Percentiles rank a stretch among this genome's conserved stretches.
Evolutionary conservation across 2,888 invertebrate species (phyloP).

Genomic region (Xylophagus ater): DNA sequence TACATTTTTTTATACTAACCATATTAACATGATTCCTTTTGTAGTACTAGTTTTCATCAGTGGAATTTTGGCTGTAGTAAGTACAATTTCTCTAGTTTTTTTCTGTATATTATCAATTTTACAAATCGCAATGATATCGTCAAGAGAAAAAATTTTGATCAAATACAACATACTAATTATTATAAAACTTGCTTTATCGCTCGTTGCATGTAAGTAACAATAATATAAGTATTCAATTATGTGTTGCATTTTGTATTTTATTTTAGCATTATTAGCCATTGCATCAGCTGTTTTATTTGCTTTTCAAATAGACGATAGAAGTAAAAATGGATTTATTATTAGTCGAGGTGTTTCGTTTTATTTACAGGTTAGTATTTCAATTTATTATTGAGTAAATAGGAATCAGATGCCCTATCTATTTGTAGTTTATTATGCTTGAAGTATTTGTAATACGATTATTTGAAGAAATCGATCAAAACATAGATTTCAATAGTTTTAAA

Average conservation of each 20-base stretch:
- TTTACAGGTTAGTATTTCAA: constrained; percentile 54
- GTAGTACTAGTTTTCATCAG: constrained; percentile 75
- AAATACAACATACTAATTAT: constrained; percentile 67
- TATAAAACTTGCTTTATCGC: constrained; percentile 64
- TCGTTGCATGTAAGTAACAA: constrained; percentile 71
- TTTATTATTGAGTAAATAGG: background rate
- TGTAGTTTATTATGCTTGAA: too few species aligned
- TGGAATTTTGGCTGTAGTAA: constrained; percentile 66
- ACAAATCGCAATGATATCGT: constrained; percentile 79
- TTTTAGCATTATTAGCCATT: constrained; percentile 67
- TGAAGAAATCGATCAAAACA: too few species aligned
- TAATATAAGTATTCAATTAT: constrained; percentile 4
- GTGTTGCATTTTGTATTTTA: constrained; percentile 9
- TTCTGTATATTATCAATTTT: constrained; percentile 70
- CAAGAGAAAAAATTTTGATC: constrained; percentile 67
- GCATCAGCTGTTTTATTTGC: constrained; percentile 74
- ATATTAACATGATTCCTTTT: too few species aligned
- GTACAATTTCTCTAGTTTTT: constrained; percentile 60
- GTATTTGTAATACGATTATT: too few species aligned
- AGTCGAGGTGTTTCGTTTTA: constrained; percentile 76
- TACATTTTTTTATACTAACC: background rate
- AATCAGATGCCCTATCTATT: too few species aligned
- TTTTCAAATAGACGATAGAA: constrained; percentile 69
- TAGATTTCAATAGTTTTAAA: too few species aligned
- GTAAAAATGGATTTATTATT: constrained; percentile 58